phyloP scores from a whole-genome alignment of 1,140 invertebrate genomes.

The Leptinotarsa defecta region DNA sequence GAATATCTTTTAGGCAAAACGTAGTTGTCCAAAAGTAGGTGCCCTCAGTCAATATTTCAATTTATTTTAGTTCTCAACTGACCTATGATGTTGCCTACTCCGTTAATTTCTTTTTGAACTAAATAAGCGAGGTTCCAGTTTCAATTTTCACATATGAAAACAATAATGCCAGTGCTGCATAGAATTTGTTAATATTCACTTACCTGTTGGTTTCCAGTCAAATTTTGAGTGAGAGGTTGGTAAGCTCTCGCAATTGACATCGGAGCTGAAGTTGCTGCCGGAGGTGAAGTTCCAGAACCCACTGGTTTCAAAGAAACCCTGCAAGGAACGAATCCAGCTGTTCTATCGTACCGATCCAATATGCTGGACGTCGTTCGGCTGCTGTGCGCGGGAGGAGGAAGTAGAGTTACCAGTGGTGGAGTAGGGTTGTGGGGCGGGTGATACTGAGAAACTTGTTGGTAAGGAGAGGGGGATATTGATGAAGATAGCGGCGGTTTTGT shows the following conservation, averaged over 20 bases:
- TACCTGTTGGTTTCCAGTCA: constrained; percentile 56
- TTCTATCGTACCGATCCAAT: constrained; percentile 28
- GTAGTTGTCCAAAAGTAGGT: too few species aligned
- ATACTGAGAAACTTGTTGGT: constrained; percentile 64
- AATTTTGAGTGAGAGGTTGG: constrained; percentile 53
- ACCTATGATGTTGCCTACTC: too few species aligned
- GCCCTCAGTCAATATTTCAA: too few species aligned
- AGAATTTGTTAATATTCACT: neutral
- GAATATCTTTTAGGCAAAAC: too few species aligned
- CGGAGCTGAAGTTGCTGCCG: constrained; percentile 60
- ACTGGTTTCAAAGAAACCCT: constrained; percentile 55
- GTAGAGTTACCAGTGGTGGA: constrained; percentile 56
- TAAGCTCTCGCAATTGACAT: constrained; percentile 59
- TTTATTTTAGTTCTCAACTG: too few species aligned
- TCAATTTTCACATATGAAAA: too few species aligned
- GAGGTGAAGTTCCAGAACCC: constrained; percentile 58
- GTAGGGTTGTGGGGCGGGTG: constrained; percentile 55
- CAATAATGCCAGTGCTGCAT: too few species aligned
- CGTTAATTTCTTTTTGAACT: too few species aligned
- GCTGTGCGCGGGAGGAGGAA: constrained; percentile 63
- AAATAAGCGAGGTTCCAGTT: too few species aligned
- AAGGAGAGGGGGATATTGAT: constrained; percentile 67
- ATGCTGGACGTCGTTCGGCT: constrained; percentile 50
- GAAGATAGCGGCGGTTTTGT: constrained; percentile 60
- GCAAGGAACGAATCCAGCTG: constrained; percentile 50